A percentile compares a stretch with the other conserved stretches of the same genome.
These are phyloP conservation scores for Parasteatoda lunata DNA, from an alignment of 2,888 invertebrate genomes.

Conservation along the genomic window DNA sequence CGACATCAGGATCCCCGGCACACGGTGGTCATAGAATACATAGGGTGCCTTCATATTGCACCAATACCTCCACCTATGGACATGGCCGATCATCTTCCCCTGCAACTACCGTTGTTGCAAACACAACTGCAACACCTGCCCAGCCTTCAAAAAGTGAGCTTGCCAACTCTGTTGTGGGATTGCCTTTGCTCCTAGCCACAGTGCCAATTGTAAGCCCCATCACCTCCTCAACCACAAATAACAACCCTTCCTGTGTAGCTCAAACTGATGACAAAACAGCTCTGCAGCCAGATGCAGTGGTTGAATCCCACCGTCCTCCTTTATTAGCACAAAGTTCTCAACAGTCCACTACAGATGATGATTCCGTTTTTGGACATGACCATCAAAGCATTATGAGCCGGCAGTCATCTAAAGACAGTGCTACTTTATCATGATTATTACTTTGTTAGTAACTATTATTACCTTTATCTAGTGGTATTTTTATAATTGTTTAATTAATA, in stretches of 20 bases:
- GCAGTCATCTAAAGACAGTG: constrained; percentile 64
- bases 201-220: constrained; percentile 66
- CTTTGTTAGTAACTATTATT: constrained; percentile 16
- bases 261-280: constrained; percentile 42
- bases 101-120: constrained; percentile 11
- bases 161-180: constrained; percentile 66
- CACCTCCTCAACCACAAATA: constrained; percentile 21
- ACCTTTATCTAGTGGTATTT: neutral
- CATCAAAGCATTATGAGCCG: constrained; percentile 51
- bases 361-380: constrained; percentile 48
- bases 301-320: constrained; percentile 52
- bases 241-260: constrained; percentile 19
- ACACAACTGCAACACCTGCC: constrained; percentile 25
- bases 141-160: constrained; percentile 62
- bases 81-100: constrained; percentile 39
- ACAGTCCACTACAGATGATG: constrained; percentile 55
- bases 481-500: too few relatives aligned
- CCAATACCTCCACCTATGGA: constrained; percentile 60
- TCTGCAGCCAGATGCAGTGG: constrained; percentile 59
- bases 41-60: constrained; percentile 63
- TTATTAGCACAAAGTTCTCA: constrained; percentile 46
- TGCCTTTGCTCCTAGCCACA: constrained; percentile 66
- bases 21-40: constrained; percentile 63
- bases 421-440: constrained; percentile 43
- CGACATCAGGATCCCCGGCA: constrained; percentile 52